Evolutionary conservation across 2,113 vertebrate genomes (phyloP).

Genomic region (Chloroceryle aenea): DNA sequence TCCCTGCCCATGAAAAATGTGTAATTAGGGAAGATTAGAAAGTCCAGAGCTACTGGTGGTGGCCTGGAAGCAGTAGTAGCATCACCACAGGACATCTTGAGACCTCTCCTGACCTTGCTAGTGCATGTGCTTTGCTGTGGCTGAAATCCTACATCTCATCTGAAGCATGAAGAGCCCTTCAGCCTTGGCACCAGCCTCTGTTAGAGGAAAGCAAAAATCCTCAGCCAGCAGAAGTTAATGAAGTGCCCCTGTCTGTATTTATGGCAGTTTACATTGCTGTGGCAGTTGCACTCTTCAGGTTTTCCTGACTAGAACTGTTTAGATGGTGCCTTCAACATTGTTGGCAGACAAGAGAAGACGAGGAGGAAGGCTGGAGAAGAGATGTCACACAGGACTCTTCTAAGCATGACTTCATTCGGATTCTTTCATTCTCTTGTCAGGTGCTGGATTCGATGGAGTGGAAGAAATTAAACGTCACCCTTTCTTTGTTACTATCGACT

Average conservation of each 20-base stretch:
- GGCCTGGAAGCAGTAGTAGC: background rate
- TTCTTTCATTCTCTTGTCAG: conserved; percentile 67
- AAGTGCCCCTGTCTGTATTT: background rate
- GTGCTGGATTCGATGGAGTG: conserved; percentile 91
- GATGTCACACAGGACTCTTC: background rate
- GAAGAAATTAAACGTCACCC: conserved; percentile 94
- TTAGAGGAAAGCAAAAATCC: background rate
- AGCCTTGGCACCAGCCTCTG: background rate
- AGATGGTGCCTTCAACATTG: background rate
- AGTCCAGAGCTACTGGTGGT: background rate
- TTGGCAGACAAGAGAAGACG: background rate
- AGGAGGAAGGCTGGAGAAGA: background rate
- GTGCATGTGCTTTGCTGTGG: rapidly evolving
- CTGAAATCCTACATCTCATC: background rate
- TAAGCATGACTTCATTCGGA: background rate
- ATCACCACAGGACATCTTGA: rapidly evolving
- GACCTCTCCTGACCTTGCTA: background rate
- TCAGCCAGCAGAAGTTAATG: background rate
- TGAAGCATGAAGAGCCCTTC: background rate
- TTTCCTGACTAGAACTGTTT: background rate
- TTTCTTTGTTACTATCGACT: conserved; percentile 92
- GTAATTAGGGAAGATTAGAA: background rate
- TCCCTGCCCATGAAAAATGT: background rate
- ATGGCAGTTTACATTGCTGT: background rate
- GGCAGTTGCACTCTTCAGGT: background rate